Conservation (phyloP, 2,888 invertebrate genomes). For the Drosophila prolongata region DNA sequence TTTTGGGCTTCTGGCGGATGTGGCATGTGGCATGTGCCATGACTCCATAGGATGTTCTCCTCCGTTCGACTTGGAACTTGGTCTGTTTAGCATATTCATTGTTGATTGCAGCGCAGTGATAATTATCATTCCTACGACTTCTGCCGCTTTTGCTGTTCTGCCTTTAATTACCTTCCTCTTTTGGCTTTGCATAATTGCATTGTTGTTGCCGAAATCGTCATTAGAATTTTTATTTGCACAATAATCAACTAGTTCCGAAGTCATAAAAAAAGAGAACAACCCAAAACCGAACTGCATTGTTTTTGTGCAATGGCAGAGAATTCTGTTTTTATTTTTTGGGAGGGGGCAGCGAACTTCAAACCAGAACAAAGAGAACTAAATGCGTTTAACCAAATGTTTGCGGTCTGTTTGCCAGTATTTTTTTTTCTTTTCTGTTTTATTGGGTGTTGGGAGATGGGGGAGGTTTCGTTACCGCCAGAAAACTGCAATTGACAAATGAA, state of each 20-base stretch:
- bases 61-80: constrained; percentile 25
- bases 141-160: constrained; percentile 32
- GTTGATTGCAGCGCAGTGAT: constrained; percentile 63
- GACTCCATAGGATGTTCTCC: constrained; percentile 64
- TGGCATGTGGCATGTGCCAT: constrained; percentile 42
- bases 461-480: constrained; percentile 9
- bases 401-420: constrained; percentile 63
- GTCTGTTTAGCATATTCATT: constrained; percentile 72
- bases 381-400: constrained; percentile 64
- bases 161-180: constrained; percentile 49
- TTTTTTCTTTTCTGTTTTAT: constrained; percentile 11
- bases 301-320: constrained; percentile 50
- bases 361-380: constrained; percentile 53
- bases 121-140: constrained; percentile 60
- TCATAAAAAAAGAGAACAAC: constrained; percentile 34
- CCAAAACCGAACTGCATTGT: constrained; percentile 56
- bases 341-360: constrained; percentile 32
- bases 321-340: constrained; percentile 8
- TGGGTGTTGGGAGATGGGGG: neutral
- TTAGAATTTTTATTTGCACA: constrained; percentile 79
- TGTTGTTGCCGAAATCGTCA: constrained; percentile 75
- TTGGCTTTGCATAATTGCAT: constrained; percentile 62
- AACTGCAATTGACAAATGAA: constrained; percentile 36
- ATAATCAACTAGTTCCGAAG: constrained; percentile 56
- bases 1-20: constrained; percentile 57